A percentile compares a stretch with the other conserved stretches of the same genome.
Evolutionary conservation across 30 jellyfish, hydroid and myxozoan genomes (phyloP).

Genomic region (Cassiopea xamachana): DNA sequence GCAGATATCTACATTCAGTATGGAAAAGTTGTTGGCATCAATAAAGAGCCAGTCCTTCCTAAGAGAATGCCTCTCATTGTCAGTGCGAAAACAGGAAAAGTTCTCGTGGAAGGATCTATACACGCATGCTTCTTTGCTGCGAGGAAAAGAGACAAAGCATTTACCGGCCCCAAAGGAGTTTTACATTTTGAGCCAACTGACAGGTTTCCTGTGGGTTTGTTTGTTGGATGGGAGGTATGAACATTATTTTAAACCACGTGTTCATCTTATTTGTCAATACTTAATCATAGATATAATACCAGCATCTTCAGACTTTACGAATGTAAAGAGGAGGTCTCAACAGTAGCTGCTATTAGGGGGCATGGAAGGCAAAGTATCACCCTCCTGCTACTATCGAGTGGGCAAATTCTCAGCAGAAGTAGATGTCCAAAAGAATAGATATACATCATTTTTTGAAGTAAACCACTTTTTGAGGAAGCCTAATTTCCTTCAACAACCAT

Average conservation of each 20-base stretch:
- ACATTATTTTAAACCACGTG: background rate
- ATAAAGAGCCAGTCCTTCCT: conserved; percentile 37
- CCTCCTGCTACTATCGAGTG: no score
- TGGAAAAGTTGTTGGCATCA: conserved; percentile 42
- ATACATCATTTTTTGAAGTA: no score
- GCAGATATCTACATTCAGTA: conserved; percentile 2
- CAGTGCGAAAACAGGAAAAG: conserved; percentile 24
- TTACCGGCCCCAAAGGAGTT: conserved; percentile 38
- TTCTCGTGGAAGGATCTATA: conserved; percentile 28
- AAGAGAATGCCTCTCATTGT: conserved; percentile 48
- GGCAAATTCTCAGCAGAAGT: no score
- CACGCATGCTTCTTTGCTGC: conserved; percentile 54
- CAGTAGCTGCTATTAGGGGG: no score
- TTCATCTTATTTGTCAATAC: background rate
- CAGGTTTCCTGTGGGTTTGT: conserved; percentile 21
- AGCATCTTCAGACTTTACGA: no score
- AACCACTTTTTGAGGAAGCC: no score
- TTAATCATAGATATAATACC: no score
- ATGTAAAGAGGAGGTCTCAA: no score
- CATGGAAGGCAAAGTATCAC: no score
- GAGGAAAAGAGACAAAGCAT: conserved; percentile 25
- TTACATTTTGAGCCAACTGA: conserved; percentile 21
- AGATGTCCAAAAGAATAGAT: no score
- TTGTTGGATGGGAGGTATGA: conserved; percentile 52
- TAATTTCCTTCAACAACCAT: no score